Evolutionary conservation across 2,888 invertebrate species (phyloP), one percentile per base, ranked within the genome.

Genomic region (Myathropa florea): DNA sequence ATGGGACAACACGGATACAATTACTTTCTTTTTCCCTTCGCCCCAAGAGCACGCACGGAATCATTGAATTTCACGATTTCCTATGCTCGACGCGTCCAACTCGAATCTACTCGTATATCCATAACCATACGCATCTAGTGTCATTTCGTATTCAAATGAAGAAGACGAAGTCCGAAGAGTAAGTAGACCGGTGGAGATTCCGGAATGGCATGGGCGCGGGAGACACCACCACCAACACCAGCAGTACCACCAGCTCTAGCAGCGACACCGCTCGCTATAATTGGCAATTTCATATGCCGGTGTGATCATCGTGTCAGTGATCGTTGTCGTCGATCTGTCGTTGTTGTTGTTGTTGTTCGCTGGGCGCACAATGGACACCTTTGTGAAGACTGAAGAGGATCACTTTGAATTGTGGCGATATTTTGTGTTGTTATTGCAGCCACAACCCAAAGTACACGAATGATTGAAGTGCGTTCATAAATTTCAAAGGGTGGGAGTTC

Each of bases 1-100:
- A 36, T 33, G 64, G 59, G 36, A 63, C 76, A 84, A 84, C 80
- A 60, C 80, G 84, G 84, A 80, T 70, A 71, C 55, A 24, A 55
- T 57, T 81, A 81, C 85, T 85, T 85, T 85, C 85, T 85, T 85
- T 83, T 83, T 85, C 68, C 81, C 81, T 85, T 81, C 81, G 77
- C 53, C 63, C 10, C 63, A 24, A 63, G 23, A 39, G 67, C 70
- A 80, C 75, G 78, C 79, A 75, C 71, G 26, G 4, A 60, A 79
- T 61, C 28, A 72, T 71, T 60, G 36, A 75, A 84, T 80, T 78
- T 78, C 70, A 65, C 39, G 46, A 39, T 77, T 79, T 84, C 30
- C 36, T 67, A 77, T 81, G 68, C 82, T 30, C 39, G 70, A 60
- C 82, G 85, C 77, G 73, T 72, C 64, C 82, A 72, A 68, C 21